These are phyloP conservation scores for Sebastes hopkinsi DNA, from an alignment of 2,797 vertebrate species.

Conservation along the genomic window DNA sequence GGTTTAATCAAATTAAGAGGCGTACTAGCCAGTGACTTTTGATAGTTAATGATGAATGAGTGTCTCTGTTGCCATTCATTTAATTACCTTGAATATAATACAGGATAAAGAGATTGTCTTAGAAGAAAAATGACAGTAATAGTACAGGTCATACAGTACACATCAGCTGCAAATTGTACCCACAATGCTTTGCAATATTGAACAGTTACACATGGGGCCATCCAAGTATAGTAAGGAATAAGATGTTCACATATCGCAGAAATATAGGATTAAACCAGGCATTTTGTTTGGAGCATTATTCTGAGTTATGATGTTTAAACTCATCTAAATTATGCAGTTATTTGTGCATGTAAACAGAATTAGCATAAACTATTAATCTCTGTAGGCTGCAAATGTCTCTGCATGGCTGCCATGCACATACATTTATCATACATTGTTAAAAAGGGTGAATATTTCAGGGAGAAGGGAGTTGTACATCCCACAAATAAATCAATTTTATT, in stretches of 20 bases:
- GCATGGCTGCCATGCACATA: neutral
- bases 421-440: conserved; percentile 1
- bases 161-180: neutral
- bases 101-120: neutral
- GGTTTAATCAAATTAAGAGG: conserved; percentile 31
- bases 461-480: neutral
- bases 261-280: neutral
- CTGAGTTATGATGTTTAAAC: neutral
- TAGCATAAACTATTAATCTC: conserved; percentile 1
- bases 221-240: neutral
- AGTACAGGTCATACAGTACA: neutral
- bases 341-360: conserved; percentile 18
- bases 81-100: conserved; percentile 8
- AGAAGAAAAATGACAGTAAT: neutral
- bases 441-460: neutral
- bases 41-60: neutral
- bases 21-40: neutral
- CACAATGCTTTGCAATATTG: neutral
- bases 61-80: neutral
- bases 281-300: neutral
- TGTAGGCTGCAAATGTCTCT: conserved; percentile 8
- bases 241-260: neutral
- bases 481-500: conserved; percentile 32
- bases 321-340: neutral
- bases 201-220: neutral